These are phyloP conservation scores for Macrochelys suwanniensis DNA, from an alignment of 2,797 vertebrate species.

Conservation along the genomic window DNA sequence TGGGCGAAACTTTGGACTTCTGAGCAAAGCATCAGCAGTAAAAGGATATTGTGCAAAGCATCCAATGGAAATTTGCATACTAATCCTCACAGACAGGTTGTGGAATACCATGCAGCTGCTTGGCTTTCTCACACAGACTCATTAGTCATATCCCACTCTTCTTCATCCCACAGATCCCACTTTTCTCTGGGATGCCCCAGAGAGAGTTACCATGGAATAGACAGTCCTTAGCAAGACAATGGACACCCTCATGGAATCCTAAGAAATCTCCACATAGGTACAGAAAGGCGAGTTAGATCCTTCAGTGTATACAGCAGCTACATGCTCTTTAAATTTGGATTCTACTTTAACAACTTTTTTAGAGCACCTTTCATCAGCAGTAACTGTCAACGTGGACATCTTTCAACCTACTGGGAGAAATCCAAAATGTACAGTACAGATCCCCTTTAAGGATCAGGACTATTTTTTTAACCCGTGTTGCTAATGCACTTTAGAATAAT, in stretches of 20 bases:
- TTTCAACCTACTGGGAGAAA: too few species aligned
- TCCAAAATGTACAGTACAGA: too few species aligned
- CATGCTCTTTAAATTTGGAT: not conserved
- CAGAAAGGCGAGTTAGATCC: not conserved
- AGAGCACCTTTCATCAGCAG: too few species aligned
- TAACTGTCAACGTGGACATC: too few species aligned
- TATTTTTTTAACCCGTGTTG: too few species aligned
- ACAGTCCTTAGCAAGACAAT: not conserved
- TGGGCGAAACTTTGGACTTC: not conserved
- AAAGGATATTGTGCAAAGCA: not conserved
- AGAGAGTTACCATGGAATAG: not conserved
- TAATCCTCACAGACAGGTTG: not conserved
- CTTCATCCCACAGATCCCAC: not conserved
- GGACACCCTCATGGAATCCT: not conserved
- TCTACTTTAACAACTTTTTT: too few species aligned
- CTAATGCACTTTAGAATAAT: too few species aligned
- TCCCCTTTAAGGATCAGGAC: too few species aligned
- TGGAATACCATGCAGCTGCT: not conserved
- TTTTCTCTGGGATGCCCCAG: not conserved
- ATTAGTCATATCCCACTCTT: not conserved
- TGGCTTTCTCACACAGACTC: not conserved
- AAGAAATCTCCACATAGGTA: accelerated
- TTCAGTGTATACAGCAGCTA: not conserved
- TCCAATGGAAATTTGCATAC: not conserved
- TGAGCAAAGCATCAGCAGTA: not conserved